Evolutionary conservation across 1,140 invertebrate genomes (phyloP).

Genomic region (Aphelinus certus): DNA sequence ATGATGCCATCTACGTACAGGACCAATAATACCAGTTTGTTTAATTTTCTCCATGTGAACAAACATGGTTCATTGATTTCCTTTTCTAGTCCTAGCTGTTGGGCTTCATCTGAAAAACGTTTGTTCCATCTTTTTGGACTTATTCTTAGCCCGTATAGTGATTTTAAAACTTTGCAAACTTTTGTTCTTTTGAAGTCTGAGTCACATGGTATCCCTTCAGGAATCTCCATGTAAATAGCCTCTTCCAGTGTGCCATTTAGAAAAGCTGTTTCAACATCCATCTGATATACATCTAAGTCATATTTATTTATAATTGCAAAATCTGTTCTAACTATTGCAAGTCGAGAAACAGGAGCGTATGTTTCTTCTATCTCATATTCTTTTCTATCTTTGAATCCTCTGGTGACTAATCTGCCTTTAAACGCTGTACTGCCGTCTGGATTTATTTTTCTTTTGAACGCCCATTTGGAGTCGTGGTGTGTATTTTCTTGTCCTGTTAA

Average conservation of each 20-base stretch:
- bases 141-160: slow-evolving; percentile 52
- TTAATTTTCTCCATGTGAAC: slow-evolving; percentile 34
- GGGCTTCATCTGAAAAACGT: slow-evolving; percentile 32
- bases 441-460: background rate
- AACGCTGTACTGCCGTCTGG: slow-evolving; percentile 1
- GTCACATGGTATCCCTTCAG: slow-evolving; percentile 42
- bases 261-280: slow-evolving; percentile 58
- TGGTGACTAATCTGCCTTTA: slow-evolving; percentile 32
- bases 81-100: slow-evolving; percentile 22
- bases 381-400: slow-evolving; percentile 6
- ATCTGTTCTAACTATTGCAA: slow-evolving; percentile 31
- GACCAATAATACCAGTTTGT: slow-evolving; percentile 20
- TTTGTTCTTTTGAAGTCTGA: slow-evolving; percentile 48
- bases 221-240: background rate
- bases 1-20: slow-evolving; percentile 25
- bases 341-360: slow-evolving; percentile 37
- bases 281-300: slow-evolving; percentile 47
- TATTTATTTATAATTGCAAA: slow-evolving; percentile 38
- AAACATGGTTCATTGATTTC: slow-evolving; percentile 50
- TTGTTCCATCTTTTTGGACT: slow-evolving; percentile 49
- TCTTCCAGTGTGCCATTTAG: slow-evolving; percentile 48
- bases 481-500: slow-evolving; percentile 3
- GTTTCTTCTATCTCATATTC: slow-evolving; percentile 2
- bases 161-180: slow-evolving; percentile 45
- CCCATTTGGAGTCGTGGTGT: slow-evolving; percentile 14